Conservation (phyloP, 2,113 vertebrate species). For the Zingel zingel region DNA sequence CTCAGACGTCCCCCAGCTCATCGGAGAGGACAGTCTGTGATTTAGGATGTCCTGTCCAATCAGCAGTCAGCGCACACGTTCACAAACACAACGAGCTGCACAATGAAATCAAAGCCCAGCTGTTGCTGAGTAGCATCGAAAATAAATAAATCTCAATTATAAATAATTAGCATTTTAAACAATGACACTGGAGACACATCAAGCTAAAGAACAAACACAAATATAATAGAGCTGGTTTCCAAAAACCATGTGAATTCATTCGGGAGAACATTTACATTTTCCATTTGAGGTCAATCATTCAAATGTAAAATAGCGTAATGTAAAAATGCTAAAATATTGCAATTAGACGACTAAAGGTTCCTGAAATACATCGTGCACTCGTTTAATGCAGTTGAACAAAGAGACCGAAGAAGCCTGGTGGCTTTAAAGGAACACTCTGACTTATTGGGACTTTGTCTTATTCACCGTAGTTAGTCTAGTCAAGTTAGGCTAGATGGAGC, state of each 20-base stretch:
- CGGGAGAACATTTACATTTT: background rate
- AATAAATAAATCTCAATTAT: constrained; percentile 1
- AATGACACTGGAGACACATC: constrained; percentile 23
- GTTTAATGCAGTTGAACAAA: background rate
- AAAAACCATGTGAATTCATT: background rate
- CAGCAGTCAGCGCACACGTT: background rate
- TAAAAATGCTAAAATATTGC: background rate
- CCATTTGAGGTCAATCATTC: background rate
- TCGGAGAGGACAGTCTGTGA: background rate
- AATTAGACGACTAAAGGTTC: background rate
- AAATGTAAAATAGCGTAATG: background rate
- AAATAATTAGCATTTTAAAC: constrained; percentile 43
- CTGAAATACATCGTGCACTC: background rate
- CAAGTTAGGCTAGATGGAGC: no score
- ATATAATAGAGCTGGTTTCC: background rate
- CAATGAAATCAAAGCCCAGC: constrained; percentile 40
- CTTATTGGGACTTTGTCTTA: no score
- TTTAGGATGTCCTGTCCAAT: background rate
- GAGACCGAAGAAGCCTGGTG: no score
- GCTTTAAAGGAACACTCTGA: no score
- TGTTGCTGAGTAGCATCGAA: constrained; percentile 1
- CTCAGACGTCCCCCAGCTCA: background rate
- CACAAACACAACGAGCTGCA: background rate
- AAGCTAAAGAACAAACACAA: constrained; percentile 27
- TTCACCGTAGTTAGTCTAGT: no score